Base-by-base conservation (phyloP, 2,888 invertebrate genomes). In the Platypus cylindrus region DNA sequence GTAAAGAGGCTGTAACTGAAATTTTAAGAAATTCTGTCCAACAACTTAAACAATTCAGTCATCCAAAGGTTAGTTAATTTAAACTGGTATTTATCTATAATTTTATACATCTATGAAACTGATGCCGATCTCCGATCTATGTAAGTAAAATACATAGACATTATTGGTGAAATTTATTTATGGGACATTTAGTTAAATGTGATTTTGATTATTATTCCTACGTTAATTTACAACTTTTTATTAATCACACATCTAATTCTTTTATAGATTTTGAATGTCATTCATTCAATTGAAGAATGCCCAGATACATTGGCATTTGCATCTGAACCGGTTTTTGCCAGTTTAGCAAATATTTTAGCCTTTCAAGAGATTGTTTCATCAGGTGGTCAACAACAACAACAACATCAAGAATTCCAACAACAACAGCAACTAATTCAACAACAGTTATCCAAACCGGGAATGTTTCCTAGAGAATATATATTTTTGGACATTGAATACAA, bases 401-500 rank as follows among this genome's bases (percentile, higher is more conserved):
- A n/a, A n/a, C n/a, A 58, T 40, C 48, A 7, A n/a, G n/a, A n/a
- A n/a, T n/a, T n/a, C 58, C 56, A 47, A 54, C 62, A 15, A 58
- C 64, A 11, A 64, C 64, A 9, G 62, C 62, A 22, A 64, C n/a
- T n/a, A n/a, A n/a, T n/a, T n/a, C n/a, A 66, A 31, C 63, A 59
- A 30, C 60, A 47, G 12, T 40, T 47, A 7, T 32, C 41, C 3
- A 46, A 40, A 28, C 58, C 75, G 25, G 76, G 79, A 5, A 68
- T 73, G 1, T 73, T 72, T 55, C 71, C 81, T 32, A 77, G 78
- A 58, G 86, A 90, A 54, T 87, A 89, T 62, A 73, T 75, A 52
- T 89, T 94, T 65, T 65, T 90, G 50, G 91, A 93, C 58, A 78
- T 93, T 51, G 94, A 94, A 64, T 73, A 91, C 45, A 89, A 90